phyloP scores from a whole-genome alignment of 2,113 vertebrate species.

The Pluvialis apricaria region DNA sequence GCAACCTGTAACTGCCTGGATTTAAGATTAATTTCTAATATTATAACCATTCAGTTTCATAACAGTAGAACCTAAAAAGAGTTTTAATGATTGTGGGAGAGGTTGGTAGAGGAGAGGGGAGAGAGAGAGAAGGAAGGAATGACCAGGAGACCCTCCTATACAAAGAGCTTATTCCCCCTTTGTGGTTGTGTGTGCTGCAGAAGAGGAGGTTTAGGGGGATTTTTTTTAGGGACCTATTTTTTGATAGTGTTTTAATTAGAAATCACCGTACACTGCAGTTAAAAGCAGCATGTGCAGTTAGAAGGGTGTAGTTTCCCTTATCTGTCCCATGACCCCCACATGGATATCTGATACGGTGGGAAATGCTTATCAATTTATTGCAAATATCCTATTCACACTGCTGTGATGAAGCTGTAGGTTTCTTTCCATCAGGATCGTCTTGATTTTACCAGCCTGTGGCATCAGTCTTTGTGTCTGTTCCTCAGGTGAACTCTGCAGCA shows the following conservation, averaged over 20 bases:
- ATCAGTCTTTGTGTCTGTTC: background rate
- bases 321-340: background rate
- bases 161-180: background rate
- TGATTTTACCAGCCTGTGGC: background rate
- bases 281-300: background rate
- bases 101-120: too few species aligned
- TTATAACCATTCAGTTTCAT: background rate
- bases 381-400: background rate
- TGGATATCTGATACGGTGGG: rapidly evolving
- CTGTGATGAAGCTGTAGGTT: background rate
- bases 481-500: background rate
- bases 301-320: background rate
- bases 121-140: background rate
- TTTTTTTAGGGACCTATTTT: background rate
- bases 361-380: background rate
- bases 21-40: background rate
- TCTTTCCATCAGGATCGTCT: background rate
- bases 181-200: background rate
- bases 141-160: background rate
- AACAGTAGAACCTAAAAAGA: background rate
- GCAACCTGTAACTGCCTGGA: background rate
- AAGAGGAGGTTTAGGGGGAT: background rate
- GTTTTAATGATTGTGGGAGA: background rate
- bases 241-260: background rate
- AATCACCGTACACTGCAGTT: background rate